phyloP scores from a whole-genome alignment of 1,140 invertebrate species.

The Lordiphosa stackelbergi region DNA sequence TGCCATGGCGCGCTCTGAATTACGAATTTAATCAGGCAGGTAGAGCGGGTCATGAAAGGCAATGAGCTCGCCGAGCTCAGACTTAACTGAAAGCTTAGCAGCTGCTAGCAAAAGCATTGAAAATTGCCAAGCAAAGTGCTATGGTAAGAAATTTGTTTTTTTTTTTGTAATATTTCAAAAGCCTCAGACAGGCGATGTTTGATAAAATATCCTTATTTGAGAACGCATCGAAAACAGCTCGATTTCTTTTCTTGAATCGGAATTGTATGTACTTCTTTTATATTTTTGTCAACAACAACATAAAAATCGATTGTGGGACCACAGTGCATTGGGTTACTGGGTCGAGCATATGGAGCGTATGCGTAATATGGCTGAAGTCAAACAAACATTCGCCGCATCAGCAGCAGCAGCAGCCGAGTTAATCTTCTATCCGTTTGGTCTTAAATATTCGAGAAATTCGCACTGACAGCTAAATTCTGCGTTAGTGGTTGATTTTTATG shows the following conservation, averaged over 20 bases:
- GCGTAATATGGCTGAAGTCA: conserved; percentile 30
- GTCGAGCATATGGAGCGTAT: conserved; percentile 43
- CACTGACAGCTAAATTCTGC: conserved; percentile 60
- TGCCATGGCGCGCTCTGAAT: conserved; percentile 37
- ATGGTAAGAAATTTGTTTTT: conserved; percentile 6
- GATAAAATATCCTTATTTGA: too few relatives aligned
- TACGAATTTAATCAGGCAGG: conserved; percentile 56
- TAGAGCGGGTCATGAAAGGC: conserved; percentile 32
- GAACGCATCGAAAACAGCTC: too few relatives aligned
- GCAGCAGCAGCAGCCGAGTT: conserved; percentile 27
- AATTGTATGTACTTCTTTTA: too few relatives aligned
- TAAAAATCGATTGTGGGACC: too few relatives aligned
- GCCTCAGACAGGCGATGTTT: too few relatives aligned
- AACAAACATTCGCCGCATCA: conserved; percentile 8
- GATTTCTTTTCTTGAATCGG: too few relatives aligned
- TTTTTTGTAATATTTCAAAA: too few relatives aligned
- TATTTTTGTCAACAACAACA: too few relatives aligned
- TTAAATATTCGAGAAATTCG: conserved; percentile 58
- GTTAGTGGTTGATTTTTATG: conserved; percentile 60
- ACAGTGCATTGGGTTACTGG: conserved; percentile 11
- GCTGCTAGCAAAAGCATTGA: conserved; percentile 3
- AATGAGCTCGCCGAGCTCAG: conserved; percentile 18
- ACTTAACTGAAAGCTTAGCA: conserved; percentile 2
- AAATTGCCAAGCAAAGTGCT: conserved; percentile 18
- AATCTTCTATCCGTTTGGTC: conserved; percentile 59